A percentile compares a stretch with the other conserved stretches of the same genome.
Evolutionary conservation across 2,797 vertebrate species (phyloP).

Genomic region (Lindbergichthys nudifrons): DNA sequence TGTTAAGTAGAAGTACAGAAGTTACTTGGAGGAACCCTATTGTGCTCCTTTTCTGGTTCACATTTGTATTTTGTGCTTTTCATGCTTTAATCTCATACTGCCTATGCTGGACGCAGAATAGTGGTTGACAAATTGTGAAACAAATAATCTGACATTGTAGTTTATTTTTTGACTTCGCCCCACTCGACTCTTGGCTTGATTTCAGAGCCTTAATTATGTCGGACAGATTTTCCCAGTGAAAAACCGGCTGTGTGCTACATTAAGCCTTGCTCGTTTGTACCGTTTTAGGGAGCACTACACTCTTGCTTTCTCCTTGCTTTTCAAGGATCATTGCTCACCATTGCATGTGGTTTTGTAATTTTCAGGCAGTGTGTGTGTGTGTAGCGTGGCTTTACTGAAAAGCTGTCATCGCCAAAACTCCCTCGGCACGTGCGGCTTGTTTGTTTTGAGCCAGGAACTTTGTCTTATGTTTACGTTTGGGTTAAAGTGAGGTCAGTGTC

Average conservation of each 20-base stretch:
- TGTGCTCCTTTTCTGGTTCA: too few species aligned
- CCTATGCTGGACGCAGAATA: too few species aligned
- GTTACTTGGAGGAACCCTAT: too few species aligned
- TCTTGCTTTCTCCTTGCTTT: background rate
- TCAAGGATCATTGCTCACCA: background rate
- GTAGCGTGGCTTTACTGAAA: background rate
- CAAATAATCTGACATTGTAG: too few species aligned
- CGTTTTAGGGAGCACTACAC: background rate
- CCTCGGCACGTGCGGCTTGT: slow-evolving; percentile 58
- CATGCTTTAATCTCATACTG: too few species aligned
- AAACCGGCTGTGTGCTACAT: background rate
- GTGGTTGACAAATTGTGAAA: too few species aligned
- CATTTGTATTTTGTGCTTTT: too few species aligned
- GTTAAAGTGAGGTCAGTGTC: slow-evolving; percentile 69
- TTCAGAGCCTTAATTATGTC: too few species aligned
- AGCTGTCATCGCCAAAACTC: slow-evolving; percentile 26
- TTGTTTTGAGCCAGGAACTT: slow-evolving; percentile 68
- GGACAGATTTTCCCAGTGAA: too few species aligned
- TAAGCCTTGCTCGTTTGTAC: background rate
- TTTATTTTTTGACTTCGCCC: too few species aligned
- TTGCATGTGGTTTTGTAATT: slow-evolving; percentile 38
- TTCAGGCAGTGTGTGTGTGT: background rate
- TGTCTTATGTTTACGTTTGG: slow-evolving; percentile 71
- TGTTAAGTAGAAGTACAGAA: too few species aligned
- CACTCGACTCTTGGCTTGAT: too few species aligned